Percentiles rank a stretch among this genome's conserved stretches.
Evolutionary conservation across 2,113 vertebrate genomes (phyloP).

Genomic region (Platichthys flesus): DNA sequence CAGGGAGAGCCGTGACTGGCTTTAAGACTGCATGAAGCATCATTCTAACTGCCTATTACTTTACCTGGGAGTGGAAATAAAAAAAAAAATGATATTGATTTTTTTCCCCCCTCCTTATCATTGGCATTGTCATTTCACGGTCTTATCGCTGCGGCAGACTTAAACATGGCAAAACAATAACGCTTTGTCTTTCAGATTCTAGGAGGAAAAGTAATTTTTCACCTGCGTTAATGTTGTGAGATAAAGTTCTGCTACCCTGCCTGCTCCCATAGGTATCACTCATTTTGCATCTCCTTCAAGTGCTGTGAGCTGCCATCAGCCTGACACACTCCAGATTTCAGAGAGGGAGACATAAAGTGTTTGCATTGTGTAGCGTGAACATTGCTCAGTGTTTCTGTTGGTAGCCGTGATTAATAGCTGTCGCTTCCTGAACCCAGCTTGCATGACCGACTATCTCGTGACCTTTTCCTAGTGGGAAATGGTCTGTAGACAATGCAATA

Average conservation of each 20-base stretch:
- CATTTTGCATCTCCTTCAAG: constrained; percentile 5
- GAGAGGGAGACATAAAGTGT: constrained; percentile 26
- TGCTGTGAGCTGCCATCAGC: background rate
- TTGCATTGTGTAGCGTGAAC: constrained; percentile 22
- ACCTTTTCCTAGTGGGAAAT: constrained; percentile 63
- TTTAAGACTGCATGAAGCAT: constrained; percentile 54
- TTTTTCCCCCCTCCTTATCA: constrained; percentile 37
- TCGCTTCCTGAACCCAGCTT: constrained; percentile 44
- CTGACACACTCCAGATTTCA: constrained; percentile 15
- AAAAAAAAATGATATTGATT: constrained; percentile 57
- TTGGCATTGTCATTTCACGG: constrained; percentile 65
- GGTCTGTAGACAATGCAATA: constrained; percentile 52
- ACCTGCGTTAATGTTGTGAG: background rate
- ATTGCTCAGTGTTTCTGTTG: constrained; percentile 49
- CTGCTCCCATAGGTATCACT: background rate
- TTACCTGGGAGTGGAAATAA: constrained; percentile 39
- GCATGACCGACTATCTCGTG: constrained; percentile 48
- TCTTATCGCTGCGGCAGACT: constrained; percentile 32
- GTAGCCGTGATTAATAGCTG: constrained; percentile 57
- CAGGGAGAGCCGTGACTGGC: constrained; percentile 41
- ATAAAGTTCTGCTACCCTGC: background rate
- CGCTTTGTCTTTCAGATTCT: constrained; percentile 25
- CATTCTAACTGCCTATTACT: constrained; percentile 62
- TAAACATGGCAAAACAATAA: constrained; percentile 8
- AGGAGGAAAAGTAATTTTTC: constrained; percentile 10